These are phyloP conservation scores for Agrochola circellaris DNA, from an alignment of 2,888 invertebrate genomes.

Conservation along the genomic window DNA sequence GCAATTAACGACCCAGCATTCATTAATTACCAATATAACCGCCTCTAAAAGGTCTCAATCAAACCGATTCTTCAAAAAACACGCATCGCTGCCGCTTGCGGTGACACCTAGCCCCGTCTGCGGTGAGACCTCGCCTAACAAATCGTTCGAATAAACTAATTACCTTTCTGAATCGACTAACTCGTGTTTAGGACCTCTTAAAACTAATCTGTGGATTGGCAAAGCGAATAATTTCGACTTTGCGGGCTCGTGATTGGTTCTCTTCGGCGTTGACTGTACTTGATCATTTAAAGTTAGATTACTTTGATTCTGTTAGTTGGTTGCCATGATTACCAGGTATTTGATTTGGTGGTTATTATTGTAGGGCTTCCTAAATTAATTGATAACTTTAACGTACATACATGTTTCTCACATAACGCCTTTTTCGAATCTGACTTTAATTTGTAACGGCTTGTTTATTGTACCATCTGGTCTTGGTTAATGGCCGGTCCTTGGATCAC, in stretches of 20 bases:
- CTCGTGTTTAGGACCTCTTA: constrained; percentile 74
- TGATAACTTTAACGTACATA: neutral
- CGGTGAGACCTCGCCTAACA: constrained; percentile 48
- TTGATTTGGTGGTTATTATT: neutral
- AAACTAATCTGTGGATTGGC: constrained; percentile 73
- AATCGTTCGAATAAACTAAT: constrained; percentile 75
- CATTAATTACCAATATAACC: constrained; percentile 23
- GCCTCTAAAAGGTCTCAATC: constrained; percentile 19
- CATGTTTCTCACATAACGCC: neutral
- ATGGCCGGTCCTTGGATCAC: too few species aligned
- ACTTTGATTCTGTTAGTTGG: constrained; percentile 51
- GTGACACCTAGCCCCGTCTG: constrained; percentile 6
- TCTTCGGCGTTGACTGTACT: constrained; percentile 40
- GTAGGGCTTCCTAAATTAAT: neutral
- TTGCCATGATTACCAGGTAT: constrained; percentile 25
- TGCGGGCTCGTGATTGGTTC: constrained; percentile 65
- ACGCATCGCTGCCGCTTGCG: constrained; percentile 16
- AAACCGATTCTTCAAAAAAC: constrained; percentile 22
- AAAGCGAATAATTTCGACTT: constrained; percentile 66
- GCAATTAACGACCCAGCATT: neutral
- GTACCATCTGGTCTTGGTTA: too few species aligned
- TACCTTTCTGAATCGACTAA: constrained; percentile 71
- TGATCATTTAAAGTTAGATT: constrained; percentile 60
- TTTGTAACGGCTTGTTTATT: too few species aligned
- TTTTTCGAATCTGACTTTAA: neutral